A percentile compares a stretch with the other conserved stretches of the same genome.
Evolutionary conservation across 2,888 invertebrate genomes (phyloP).

Genomic region (Melanostoma scalare): DNA sequence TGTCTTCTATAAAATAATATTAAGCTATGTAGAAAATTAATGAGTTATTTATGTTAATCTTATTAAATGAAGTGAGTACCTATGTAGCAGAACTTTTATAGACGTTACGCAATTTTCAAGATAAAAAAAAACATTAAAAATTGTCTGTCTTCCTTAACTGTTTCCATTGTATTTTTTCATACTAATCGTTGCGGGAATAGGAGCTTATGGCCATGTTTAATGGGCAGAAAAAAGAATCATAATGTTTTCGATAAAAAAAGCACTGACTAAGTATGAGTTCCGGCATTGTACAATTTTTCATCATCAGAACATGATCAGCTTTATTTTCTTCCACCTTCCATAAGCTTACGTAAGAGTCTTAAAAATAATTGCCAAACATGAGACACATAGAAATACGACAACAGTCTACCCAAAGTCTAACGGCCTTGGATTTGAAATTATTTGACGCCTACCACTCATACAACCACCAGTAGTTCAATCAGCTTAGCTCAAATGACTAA

Average conservation of each 20-base stretch:
- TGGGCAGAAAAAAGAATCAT: too few relatives aligned
- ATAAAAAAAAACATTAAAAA: too few relatives aligned
- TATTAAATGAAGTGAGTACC: too few relatives aligned
- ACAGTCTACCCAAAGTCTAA: constrained; percentile 42
- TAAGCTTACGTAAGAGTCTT: constrained; percentile 42
- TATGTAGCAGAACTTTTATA: too few relatives aligned
- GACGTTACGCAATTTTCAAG: too few relatives aligned
- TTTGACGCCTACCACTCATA: constrained; percentile 47
- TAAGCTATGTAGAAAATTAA: too few relatives aligned
- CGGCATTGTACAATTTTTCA: not conserved
- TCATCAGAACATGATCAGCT: constrained; percentile 4
- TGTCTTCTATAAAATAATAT: too few relatives aligned
- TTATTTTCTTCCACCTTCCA: constrained; percentile 37
- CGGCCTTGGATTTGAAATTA: constrained; percentile 70
- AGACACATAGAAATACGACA: constrained; percentile 7
- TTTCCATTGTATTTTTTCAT: too few relatives aligned
- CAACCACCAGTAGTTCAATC: constrained; percentile 53
- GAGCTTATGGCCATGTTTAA: not conserved
- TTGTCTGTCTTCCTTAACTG: too few relatives aligned
- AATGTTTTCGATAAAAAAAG: not conserved
- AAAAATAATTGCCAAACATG: constrained; percentile 43
- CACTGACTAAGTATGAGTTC: not conserved
- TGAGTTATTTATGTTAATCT: too few relatives aligned
- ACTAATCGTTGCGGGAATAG: constrained; percentile 14
- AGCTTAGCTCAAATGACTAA: constrained; percentile 52